Conservation (phyloP, 1,140 invertebrate species). For the Heliothis subflexa region DNA sequence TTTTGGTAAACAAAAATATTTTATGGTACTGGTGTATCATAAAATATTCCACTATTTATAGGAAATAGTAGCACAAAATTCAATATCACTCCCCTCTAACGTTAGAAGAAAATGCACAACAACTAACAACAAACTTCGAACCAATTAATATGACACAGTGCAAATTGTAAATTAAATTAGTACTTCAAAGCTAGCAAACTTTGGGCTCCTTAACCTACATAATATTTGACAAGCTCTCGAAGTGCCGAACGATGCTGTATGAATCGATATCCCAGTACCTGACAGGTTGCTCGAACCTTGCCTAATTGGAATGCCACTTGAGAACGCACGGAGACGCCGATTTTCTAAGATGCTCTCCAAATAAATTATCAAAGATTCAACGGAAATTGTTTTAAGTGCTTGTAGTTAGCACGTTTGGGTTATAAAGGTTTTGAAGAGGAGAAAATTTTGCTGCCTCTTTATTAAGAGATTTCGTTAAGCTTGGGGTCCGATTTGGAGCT, state of each 20-base stretch:
- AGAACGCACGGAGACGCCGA: neutral
- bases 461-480: too few species aligned
- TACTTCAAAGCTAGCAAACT: neutral
- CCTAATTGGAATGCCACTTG: constrained; percentile 24
- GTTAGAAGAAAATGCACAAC: too few species aligned
- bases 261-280: neutral
- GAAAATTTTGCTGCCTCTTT: too few species aligned
- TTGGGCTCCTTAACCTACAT: constrained; percentile 4
- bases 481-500: too few species aligned
- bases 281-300: neutral
- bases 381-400: neutral
- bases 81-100: too few species aligned
- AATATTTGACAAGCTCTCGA: constrained; percentile 13
- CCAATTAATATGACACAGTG: too few species aligned
- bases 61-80: too few species aligned
- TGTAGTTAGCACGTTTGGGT: neutral
- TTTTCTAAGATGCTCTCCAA: constrained; percentile 17
- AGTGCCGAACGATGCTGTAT: neutral
- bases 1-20: too few species aligned
- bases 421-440: neutral
- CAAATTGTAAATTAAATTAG: too few species aligned
- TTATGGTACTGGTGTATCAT: too few species aligned
- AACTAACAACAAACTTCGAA: too few species aligned
- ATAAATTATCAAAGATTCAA: constrained; percentile 7
- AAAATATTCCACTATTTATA: too few species aligned